Conservation (phyloP, 1,140 invertebrate genomes). For the Choristoneura fumiferana region DNA sequence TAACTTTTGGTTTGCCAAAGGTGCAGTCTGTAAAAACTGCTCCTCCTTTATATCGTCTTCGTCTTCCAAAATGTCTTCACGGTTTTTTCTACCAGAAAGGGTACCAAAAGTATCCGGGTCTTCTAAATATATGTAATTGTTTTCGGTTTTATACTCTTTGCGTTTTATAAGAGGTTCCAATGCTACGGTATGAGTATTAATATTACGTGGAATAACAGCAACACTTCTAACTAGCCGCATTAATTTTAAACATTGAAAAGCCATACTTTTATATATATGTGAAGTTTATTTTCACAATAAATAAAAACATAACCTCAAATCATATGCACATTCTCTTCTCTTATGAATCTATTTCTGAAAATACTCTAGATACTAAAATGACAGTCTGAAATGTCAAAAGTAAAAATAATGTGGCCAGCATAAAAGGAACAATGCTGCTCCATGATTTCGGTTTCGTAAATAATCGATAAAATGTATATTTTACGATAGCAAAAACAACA, state of each 20-base stretch:
- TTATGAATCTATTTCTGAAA: too few species aligned
- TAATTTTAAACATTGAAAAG: slow-evolving; percentile 39
- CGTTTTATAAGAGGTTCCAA: slow-evolving; percentile 13
- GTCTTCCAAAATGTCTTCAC: slow-evolving; percentile 52
- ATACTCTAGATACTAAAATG: too few species aligned
- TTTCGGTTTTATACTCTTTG: slow-evolving; percentile 50
- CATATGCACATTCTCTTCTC: too few species aligned
- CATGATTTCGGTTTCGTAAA: too few species aligned
- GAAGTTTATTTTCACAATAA: slow-evolving; percentile 6
- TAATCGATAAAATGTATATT: too few species aligned
- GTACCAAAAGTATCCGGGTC: slow-evolving; percentile 79
- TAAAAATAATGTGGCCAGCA: too few species aligned
- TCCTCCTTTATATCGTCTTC: slow-evolving; percentile 80
- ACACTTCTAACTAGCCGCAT: slow-evolving; percentile 26
- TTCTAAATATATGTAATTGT: slow-evolving; percentile 51
- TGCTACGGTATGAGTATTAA: slow-evolving; percentile 6
- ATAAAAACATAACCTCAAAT: slow-evolving; percentile 22
- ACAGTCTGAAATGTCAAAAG: too few species aligned
- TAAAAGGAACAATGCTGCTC: too few species aligned
- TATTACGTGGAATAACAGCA: slow-evolving; percentile 24
- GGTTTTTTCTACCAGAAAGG: slow-evolving; percentile 32
- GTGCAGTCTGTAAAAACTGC: slow-evolving; percentile 68
- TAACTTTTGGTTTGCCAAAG: slow-evolving; percentile 70
- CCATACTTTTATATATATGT: slow-evolving; percentile 33
- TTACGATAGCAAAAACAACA: too few species aligned